A percentile compares a stretch with the other conserved stretches of the same genome.
These are phyloP conservation scores for Acholoe squamosa DNA, from an alignment of 2,888 invertebrate species.

Conservation along the genomic window DNA sequence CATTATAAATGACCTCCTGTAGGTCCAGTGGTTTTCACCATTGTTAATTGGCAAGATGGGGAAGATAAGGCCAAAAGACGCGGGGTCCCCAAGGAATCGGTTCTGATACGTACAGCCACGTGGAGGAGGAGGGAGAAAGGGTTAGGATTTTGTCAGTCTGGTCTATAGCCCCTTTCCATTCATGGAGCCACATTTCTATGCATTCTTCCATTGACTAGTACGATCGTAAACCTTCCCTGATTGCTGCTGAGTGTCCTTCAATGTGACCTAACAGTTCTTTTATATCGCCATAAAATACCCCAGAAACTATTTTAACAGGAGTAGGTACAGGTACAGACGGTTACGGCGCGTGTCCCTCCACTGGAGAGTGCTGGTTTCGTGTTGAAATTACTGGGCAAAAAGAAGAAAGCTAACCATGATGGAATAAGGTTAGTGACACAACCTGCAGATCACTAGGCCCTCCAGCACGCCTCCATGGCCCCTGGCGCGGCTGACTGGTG, in stretches of 20 bases:
- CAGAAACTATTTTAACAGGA: background rate
- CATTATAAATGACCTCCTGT: no score
- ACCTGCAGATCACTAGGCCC: background rate
- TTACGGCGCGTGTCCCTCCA: background rate
- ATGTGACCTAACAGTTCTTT: background rate
- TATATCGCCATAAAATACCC: background rate
- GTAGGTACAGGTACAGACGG: background rate
- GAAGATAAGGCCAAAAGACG: no score
- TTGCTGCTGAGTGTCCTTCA: background rate
- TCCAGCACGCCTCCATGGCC: background rate
- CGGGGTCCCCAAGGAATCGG: no score
- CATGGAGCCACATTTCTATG: background rate
- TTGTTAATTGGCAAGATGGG: no score
- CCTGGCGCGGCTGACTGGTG: background rate
- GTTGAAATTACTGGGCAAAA: background rate
- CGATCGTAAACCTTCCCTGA: background rate
- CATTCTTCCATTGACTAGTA: background rate
- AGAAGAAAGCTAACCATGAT: slow-evolving; percentile 32
- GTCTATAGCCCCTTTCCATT: background rate
- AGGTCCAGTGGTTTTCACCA: no score
- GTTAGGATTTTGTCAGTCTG: background rate
- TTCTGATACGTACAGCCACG: background rate
- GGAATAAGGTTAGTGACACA: slow-evolving; percentile 36
- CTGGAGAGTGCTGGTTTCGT: background rate
- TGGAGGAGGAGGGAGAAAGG: background rate